Percentiles rank a stretch among this genome's conserved stretches.
Conservation (phyloP, 1,140 invertebrate genomes). For the Drosophila pallidifrons region DNA sequence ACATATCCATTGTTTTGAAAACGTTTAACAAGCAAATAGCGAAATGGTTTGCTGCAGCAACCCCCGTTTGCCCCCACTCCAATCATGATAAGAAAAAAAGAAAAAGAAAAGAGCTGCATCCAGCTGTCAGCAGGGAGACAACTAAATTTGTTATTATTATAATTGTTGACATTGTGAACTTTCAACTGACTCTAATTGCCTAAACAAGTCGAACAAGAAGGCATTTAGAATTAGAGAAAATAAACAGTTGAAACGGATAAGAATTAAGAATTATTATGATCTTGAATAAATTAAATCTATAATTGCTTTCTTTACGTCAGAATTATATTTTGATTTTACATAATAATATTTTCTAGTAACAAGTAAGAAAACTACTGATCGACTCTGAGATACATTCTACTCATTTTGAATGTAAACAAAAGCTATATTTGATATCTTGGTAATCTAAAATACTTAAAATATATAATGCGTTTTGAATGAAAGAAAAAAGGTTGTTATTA, state of each 20-base stretch:
- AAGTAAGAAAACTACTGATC: too few relatives aligned
- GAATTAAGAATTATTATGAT: too few relatives aligned
- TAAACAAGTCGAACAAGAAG: constrained; percentile 7
- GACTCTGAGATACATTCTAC: too few relatives aligned
- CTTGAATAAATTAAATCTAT: too few relatives aligned
- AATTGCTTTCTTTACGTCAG: too few relatives aligned
- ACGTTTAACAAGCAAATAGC: constrained; percentile 50
- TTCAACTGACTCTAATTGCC: constrained; percentile 33
- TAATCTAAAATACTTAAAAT: too few relatives aligned
- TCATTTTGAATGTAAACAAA: too few relatives aligned
- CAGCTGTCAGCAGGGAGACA: constrained; percentile 56
- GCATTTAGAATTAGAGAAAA: background rate
- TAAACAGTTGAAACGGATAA: background rate
- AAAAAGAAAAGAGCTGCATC: constrained; percentile 4
- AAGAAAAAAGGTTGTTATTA: too few relatives aligned
- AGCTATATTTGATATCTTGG: too few relatives aligned
- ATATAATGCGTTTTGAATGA: too few relatives aligned
- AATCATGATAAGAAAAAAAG: background rate
- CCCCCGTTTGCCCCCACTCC: background rate
- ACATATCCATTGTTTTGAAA: constrained; percentile 60
- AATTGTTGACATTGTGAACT: constrained; percentile 15
- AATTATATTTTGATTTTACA: too few relatives aligned
- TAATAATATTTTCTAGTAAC: too few relatives aligned
- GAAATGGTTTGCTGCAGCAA: constrained; percentile 29
- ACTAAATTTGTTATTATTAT: constrained; percentile 37